These are phyloP conservation scores for Venustoraphidia nigricollis DNA, from an alignment of 2,888 invertebrate genomes.

Conservation along the genomic window DNA sequence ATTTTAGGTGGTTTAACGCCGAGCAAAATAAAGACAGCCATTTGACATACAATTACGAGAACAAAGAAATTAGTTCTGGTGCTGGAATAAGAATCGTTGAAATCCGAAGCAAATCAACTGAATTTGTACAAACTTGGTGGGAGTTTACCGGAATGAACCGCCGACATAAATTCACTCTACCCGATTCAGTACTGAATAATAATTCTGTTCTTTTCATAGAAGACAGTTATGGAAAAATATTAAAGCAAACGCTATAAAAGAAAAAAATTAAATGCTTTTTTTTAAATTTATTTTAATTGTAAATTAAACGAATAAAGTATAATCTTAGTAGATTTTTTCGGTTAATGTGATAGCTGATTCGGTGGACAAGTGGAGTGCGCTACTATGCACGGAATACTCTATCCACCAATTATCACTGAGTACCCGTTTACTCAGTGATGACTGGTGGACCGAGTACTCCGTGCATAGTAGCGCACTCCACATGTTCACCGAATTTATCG, in stretches of 20 bases:
- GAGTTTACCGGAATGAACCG: conserved; percentile 41
- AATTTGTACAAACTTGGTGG: conserved; percentile 45
- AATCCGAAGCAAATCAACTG: conserved; percentile 42
- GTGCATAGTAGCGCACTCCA: too few species aligned
- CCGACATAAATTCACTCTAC: conserved; percentile 40
- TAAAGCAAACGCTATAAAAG: conserved; percentile 24
- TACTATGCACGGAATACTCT: too few species aligned
- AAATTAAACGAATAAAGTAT: too few species aligned
- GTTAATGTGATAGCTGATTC: too few species aligned
- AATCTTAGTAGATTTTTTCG: too few species aligned
- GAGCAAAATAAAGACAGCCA: conserved; percentile 9
- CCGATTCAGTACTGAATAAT: conserved; percentile 33
- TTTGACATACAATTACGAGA: conserved; percentile 29
- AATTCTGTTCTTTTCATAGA: conserved; percentile 43
- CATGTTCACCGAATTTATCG: too few species aligned
- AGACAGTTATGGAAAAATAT: conserved; percentile 47
- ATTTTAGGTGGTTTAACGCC: conserved; percentile 34
- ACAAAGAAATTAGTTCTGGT: conserved; percentile 41
- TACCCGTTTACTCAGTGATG: too few species aligned
- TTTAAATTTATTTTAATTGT: too few species aligned
- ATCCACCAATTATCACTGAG: too few species aligned
- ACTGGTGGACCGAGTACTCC: too few species aligned
- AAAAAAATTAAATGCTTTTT: too few species aligned
- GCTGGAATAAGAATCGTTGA: conserved; percentile 50
- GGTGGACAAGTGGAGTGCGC: too few species aligned